Evolutionary conservation across 1,140 invertebrate genomes (phyloP).

Genomic region (Drosophila saltans): DNA sequence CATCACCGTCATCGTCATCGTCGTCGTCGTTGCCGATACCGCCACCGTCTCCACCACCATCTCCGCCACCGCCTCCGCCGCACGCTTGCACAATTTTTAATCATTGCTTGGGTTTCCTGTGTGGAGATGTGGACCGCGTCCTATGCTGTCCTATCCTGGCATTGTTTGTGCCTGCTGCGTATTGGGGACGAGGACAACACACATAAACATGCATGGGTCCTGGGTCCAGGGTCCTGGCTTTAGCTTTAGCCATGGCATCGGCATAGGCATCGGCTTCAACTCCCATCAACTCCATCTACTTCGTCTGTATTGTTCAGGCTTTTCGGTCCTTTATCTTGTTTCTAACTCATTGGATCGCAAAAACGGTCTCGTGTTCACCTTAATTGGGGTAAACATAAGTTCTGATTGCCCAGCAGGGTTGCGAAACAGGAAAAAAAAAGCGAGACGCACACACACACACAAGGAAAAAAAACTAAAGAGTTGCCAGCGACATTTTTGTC

Average conservation of each 20-base stretch:
- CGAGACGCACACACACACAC: not conserved
- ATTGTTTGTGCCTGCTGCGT: constrained; percentile 59
- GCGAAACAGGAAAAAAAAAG: constrained; percentile 1
- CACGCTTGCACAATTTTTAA: constrained; percentile 80
- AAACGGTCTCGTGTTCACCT: constrained; percentile 81
- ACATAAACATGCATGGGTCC: constrained; percentile 71
- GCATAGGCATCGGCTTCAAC: not conserved
- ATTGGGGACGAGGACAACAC: constrained; percentile 41
- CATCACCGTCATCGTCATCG: not conserved
- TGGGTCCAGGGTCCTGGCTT: constrained; percentile 6
- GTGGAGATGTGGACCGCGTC: constrained; percentile 24
- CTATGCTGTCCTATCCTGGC: constrained; percentile 25
- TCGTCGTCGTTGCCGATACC: too few species aligned
- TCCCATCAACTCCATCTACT: not conserved
- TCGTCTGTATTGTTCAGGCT: constrained; percentile 65
- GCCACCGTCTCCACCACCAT: constrained; percentile 5
- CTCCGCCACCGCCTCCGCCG: constrained; percentile 18
- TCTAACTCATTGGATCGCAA: constrained; percentile 82
- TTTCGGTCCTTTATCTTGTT: constrained; percentile 80
- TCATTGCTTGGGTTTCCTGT: constrained; percentile 61
- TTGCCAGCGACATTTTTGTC: constrained; percentile 57
- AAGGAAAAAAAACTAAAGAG: constrained; percentile 49
- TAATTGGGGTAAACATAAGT: constrained; percentile 82
- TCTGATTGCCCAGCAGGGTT: constrained; percentile 74
- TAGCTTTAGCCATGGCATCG: not conserved